These are phyloP conservation scores for Drosophila elegans DNA, from an alignment of 1,140 invertebrate species.

Conservation along the genomic window DNA sequence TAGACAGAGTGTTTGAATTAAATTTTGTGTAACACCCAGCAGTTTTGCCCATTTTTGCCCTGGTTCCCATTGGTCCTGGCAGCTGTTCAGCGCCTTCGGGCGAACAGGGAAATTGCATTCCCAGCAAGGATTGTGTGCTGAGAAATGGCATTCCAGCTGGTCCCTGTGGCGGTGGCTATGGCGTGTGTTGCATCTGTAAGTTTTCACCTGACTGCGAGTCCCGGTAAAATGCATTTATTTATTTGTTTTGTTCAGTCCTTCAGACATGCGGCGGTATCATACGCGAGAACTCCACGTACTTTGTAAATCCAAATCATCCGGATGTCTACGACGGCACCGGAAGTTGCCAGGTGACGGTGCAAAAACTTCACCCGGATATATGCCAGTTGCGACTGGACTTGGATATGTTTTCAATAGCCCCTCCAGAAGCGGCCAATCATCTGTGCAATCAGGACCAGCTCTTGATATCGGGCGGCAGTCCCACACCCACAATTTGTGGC, in stretches of 20 bases:
- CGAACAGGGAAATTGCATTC: constrained; percentile 91
- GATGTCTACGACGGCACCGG: constrained; percentile 90
- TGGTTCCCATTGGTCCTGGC: constrained; percentile 90
- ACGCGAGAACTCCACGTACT: constrained; percentile 92
- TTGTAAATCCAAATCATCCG: constrained; percentile 92
- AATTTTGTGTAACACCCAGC: constrained; percentile 27
- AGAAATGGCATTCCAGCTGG: constrained; percentile 90
- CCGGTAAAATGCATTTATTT: neutral
- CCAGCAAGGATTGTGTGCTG: constrained; percentile 88
- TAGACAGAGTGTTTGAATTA: neutral
- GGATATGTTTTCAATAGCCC: constrained; percentile 89
- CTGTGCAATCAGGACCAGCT: constrained; percentile 94
- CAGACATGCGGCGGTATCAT: constrained; percentile 91
- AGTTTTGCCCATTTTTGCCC: constrained; percentile 91
- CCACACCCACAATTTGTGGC: constrained; percentile 92
- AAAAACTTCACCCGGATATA: constrained; percentile 90
- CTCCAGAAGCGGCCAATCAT: constrained; percentile 90
- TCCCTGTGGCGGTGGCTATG: constrained; percentile 89
- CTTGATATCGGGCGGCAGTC: constrained; percentile 92
- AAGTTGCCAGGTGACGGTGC: constrained; percentile 92
- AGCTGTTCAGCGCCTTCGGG: constrained; percentile 89
- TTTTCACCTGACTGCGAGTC: neutral
- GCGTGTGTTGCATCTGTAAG: constrained; percentile 84
- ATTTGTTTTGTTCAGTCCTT: constrained; percentile 86
- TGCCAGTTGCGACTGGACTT: constrained; percentile 94